Conservation (phyloP, 2,888 invertebrate genomes). For the Dendrolimus houi region DNA sequence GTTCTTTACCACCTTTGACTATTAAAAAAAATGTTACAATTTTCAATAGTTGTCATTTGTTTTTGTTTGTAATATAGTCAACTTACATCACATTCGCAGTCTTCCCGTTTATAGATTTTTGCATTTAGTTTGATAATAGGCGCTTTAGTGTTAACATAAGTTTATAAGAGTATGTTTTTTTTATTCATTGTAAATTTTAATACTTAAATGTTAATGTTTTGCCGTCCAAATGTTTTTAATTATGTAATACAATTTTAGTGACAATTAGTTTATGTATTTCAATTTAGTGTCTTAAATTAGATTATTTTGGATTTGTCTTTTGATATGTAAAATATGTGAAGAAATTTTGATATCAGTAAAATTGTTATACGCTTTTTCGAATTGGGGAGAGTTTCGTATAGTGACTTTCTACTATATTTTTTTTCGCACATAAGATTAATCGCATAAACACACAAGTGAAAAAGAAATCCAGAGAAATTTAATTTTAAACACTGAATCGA, state of each 20-base stretch:
- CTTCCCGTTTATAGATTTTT: conserved; percentile 56
- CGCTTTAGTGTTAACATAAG: conserved; percentile 33
- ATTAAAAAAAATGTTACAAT: background rate
- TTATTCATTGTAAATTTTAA: conserved; percentile 43
- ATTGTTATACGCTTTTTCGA: too few relatives aligned
- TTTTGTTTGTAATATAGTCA: conserved; percentile 30
- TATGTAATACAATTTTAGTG: conserved; percentile 4
- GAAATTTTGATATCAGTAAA: too few relatives aligned
- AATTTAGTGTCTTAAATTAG: too few relatives aligned
- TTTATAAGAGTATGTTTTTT: conserved; percentile 26
- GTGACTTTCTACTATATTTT: too few relatives aligned
- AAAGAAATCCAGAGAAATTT: too few relatives aligned
- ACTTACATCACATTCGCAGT: conserved; percentile 42
- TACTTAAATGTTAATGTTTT: conserved; percentile 24
- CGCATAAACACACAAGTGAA: too few relatives aligned
- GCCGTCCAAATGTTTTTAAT: conserved; percentile 57
- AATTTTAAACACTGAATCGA: background rate
- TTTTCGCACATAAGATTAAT: too few relatives aligned
- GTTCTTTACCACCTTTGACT: background rate
- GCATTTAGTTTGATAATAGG: conserved; percentile 66
- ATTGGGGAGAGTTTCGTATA: too few relatives aligned
- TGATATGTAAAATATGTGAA: too few relatives aligned
- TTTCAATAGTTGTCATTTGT: background rate
- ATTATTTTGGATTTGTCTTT: too few relatives aligned
- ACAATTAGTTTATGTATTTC: background rate